Evolutionary conservation across 2,113 vertebrate species (phyloP), one percentile per base, ranked within the genome.

Genomic region (Scartelaos histophorus): DNA sequence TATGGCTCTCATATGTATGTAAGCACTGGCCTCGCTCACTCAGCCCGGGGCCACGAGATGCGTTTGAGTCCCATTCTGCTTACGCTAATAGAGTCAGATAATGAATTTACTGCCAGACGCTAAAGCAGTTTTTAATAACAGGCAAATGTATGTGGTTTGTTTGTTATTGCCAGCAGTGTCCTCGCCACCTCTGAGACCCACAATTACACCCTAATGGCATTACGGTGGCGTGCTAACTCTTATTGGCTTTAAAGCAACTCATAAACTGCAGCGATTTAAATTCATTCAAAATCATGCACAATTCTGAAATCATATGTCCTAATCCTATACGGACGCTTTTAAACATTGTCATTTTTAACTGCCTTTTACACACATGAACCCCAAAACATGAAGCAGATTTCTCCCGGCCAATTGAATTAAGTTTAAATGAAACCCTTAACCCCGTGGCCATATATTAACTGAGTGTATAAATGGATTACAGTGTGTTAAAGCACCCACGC

Each of bases 121-220:
- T 81, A 81, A 83, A 86, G 85, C 84, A 89, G 85, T 91, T 92
- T 92, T 93, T 92, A 91, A 93, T 92, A 88, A 92, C 82, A 88
- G 78, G 81, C 74, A 82, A 75, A 90, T 90, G 85, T 79, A 58
- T 76, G 73, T 78, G 82, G 62, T 69, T 17, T 21, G 1, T 46
- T 70, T 71, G 75, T 92, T 89, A 92, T 92, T 92, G 80, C 91
- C 89, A 89, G 84, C 85, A 82, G 89, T 87, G 89, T 90, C 89
- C 81, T 75, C 24, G 56, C 75, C 79, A 45, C 85, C 88, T 79
- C 74, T 6, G 91, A 88, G 90, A 90, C 83, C 34, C 16, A 35
- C 81, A 80, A 83, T 81, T 82, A 83, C 34, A 57, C 83, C 82
- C 89, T 89, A 84, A 88, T 86, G 85, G 61, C 83, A 87, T 91